Evolutionary conservation across 2,888 invertebrate genomes (phyloP).

Genomic region (Patella depressa): DNA sequence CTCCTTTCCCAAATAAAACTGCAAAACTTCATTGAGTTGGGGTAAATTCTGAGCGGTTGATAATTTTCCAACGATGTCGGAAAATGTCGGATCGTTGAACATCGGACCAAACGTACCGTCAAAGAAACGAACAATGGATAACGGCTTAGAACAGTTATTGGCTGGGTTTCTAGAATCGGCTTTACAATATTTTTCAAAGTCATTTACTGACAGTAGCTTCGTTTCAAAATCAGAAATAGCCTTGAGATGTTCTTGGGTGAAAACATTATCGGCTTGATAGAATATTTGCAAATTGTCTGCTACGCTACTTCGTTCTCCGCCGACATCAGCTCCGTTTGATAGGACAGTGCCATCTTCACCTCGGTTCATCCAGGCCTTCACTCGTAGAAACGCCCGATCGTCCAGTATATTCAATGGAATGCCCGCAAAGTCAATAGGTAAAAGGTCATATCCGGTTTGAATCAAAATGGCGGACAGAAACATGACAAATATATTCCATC

Average conservation of each 20-base stretch:
- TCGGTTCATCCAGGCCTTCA: conserved; percentile 37
- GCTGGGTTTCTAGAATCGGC: not conserved
- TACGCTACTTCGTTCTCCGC: conserved; percentile 18
- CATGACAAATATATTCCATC: conserved; percentile 25
- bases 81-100: conserved; percentile 35
- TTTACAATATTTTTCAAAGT: conserved; percentile 27
- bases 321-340: not conserved
- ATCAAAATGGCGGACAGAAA: conserved; percentile 30
- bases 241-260: conserved; percentile 42
- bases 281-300: conserved; percentile 26
- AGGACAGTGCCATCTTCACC: conserved; percentile 17
- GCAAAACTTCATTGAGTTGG: conserved; percentile 16
- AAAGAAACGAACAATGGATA: conserved; percentile 38
- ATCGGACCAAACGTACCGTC: conserved; percentile 34
- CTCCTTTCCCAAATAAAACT: conserved; percentile 30
- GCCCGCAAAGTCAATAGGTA: conserved; percentile 37
- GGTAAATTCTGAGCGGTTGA: conserved; percentile 21
- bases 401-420: conserved; percentile 40
- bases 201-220: conserved; percentile 9
- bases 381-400: conserved; percentile 41
- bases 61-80: conserved; percentile 30
- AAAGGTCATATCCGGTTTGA: conserved; percentile 37
- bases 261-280: conserved; percentile 42
- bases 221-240: conserved; percentile 38
- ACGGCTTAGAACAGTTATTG: conserved; percentile 18